Percentiles rank a stretch among this genome's conserved stretches.
Conservation (phyloP, 2,888 invertebrate genomes). For the Exocentrus adspersus region DNA sequence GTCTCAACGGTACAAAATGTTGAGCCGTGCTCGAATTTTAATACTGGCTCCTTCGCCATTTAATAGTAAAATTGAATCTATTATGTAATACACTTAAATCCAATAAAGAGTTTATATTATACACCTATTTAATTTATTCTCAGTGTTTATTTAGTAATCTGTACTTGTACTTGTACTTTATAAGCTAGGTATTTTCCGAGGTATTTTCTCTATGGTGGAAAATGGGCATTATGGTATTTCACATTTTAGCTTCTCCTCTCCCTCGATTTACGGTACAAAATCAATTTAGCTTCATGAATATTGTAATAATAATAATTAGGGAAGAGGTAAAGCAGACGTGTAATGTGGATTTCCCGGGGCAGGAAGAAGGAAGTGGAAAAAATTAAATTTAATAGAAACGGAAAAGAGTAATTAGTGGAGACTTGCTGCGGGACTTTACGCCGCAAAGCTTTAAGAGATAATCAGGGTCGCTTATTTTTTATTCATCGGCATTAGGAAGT, state of each 20-base stretch:
- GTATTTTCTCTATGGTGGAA: background rate
- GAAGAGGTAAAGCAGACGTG: slow-evolving; percentile 23
- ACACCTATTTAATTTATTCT: too few species aligned
- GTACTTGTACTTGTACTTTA: too few species aligned
- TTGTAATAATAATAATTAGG: slow-evolving; percentile 45
- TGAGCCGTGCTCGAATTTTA: too few species aligned
- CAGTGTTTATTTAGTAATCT: too few species aligned
- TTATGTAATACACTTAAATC: too few species aligned
- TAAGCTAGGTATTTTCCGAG: too few species aligned
- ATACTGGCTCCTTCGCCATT: too few species aligned
- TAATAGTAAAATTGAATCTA: too few species aligned
- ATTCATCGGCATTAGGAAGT: background rate
- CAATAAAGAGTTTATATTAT: too few species aligned
- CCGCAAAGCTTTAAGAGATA: background rate
- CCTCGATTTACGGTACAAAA: slow-evolving; percentile 38
- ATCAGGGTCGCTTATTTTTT: background rate
- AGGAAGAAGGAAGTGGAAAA: slow-evolving; percentile 16
- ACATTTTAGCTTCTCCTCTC: slow-evolving; percentile 30
- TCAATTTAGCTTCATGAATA: slow-evolving; percentile 45
- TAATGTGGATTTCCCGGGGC: slow-evolving; percentile 4
- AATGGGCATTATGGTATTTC: background rate
- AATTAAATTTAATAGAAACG: slow-evolving; percentile 20
- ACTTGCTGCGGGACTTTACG: background rate
- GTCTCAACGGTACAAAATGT: too few species aligned
- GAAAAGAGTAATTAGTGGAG: slow-evolving; percentile 11